phyloP scores from a whole-genome alignment of 2,888 invertebrate species.

The Monopis laevigella region DNA sequence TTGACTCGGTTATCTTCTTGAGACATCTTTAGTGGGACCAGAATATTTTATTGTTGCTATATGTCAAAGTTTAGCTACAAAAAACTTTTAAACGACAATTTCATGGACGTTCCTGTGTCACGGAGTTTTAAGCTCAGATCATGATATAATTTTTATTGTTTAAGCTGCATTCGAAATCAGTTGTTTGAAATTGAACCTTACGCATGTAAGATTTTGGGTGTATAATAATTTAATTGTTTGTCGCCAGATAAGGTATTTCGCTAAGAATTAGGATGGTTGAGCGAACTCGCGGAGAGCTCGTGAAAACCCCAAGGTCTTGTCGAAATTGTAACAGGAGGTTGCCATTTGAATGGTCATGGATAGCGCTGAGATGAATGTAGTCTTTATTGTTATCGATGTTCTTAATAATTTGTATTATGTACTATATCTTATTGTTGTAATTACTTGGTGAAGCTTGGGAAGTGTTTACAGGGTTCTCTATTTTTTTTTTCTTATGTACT shows the following conservation, averaged over 20 bases:
- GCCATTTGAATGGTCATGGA: slow-evolving; percentile 33
- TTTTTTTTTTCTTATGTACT: no score
- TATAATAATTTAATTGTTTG: slow-evolving; percentile 8
- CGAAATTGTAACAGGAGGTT: slow-evolving; percentile 40
- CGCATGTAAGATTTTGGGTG: not conserved
- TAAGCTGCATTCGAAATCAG: not conserved
- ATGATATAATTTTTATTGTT: slow-evolving; percentile 10
- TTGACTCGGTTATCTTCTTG: slow-evolving; percentile 38
- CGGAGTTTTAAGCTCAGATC: slow-evolving; percentile 8
- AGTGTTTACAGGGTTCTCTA: no score
- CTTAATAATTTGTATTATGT: not conserved
- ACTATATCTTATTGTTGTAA: no score
- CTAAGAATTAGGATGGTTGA: slow-evolving; percentile 16
- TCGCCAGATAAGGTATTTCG: slow-evolving; percentile 5
- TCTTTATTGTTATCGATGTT: slow-evolving; percentile 4
- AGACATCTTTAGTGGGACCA: slow-evolving; percentile 35
- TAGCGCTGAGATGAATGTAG: slow-evolving; percentile 18
- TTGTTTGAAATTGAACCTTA: slow-evolving; percentile 2
- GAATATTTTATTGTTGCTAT: slow-evolving; percentile 32
- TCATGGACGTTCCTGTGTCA: slow-evolving; percentile 14
- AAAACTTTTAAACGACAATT: slow-evolving; percentile 16
- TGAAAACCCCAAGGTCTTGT: slow-evolving; percentile 56
- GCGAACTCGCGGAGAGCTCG: slow-evolving; percentile 22
- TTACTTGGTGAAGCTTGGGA: no score
- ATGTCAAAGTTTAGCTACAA: slow-evolving; percentile 25